Conservation (phyloP, 2,888 invertebrate genomes). For the Ethmia dodecea region DNA sequence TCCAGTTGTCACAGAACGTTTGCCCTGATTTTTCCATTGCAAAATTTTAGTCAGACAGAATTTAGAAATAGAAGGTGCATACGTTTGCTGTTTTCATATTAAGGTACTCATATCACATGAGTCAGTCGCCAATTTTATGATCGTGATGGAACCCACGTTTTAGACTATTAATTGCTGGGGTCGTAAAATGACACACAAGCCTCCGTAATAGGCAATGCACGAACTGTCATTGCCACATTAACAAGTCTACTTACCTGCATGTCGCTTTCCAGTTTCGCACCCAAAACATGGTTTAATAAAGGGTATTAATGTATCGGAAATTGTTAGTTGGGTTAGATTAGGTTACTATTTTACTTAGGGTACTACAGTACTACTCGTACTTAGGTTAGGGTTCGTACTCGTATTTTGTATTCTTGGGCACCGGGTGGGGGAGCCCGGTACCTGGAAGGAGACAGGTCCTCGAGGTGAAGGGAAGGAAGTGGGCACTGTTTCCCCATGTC, state of each 20-base stretch:
- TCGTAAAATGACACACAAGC: constrained; percentile 42
- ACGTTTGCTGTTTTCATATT: too few relatives aligned
- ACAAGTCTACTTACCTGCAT: constrained; percentile 46
- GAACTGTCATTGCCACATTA: constrained; percentile 35
- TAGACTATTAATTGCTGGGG: constrained; percentile 38
- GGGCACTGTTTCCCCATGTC: too few relatives aligned
- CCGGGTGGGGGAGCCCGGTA: too few relatives aligned
- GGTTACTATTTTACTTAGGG: too few relatives aligned
- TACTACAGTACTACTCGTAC: too few relatives aligned
- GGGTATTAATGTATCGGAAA: constrained; percentile 21
- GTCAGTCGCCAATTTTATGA: constrained; percentile 31
- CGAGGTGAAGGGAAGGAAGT: too few relatives aligned
- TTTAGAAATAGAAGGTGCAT: constrained; percentile 4
- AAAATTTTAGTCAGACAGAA: not conserved
- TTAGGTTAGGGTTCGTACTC: too few relatives aligned
- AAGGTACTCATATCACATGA: constrained; percentile 23
- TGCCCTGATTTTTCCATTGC: constrained; percentile 2
- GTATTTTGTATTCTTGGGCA: too few relatives aligned
- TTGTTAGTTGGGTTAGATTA: too few relatives aligned
- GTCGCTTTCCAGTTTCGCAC: constrained; percentile 44
- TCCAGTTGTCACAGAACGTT: not conserved
- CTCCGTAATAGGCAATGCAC: constrained; percentile 61
- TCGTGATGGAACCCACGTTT: constrained; percentile 52
- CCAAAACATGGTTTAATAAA: constrained; percentile 17
- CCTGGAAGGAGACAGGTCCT: too few relatives aligned